Percentiles rank a stretch among this genome's conserved stretches.
phyloP scores from a whole-genome alignment of 2,113 vertebrate genomes.

The Gopherus flavomarginatus region DNA sequence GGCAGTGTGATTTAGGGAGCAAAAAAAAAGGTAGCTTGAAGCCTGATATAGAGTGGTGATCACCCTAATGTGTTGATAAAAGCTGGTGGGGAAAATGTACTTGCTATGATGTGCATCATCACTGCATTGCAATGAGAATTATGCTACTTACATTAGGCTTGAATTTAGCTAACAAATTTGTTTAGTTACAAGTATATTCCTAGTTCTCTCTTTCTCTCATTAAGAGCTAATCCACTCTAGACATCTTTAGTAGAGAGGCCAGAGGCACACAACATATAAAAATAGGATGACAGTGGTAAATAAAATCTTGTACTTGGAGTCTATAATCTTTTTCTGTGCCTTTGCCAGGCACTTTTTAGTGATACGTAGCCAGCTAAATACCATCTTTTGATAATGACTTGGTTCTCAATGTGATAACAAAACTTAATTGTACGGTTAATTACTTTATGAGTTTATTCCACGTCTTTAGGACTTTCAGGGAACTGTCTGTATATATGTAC shows the following conservation, averaged over 20 bases:
- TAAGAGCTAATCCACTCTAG: not conserved
- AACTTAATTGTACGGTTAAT: conserved; percentile 52
- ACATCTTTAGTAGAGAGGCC: not conserved
- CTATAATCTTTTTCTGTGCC: not conserved
- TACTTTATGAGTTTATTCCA: conserved; percentile 34
- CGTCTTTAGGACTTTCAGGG: not conserved
- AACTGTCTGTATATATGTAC: not conserved
- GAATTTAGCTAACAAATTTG: conserved; percentile 3
- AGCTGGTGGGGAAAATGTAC: not conserved
- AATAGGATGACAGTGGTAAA: not conserved
- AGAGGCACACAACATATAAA: not conserved
- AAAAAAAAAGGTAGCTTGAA: not conserved
- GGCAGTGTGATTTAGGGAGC: not conserved
- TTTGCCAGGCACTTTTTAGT: conserved; percentile 3
- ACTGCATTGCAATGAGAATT: not conserved
- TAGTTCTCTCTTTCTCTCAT: not conserved
- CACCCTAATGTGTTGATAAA: not conserved
- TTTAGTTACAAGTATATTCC: not conserved
- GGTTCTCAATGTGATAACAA: not conserved
- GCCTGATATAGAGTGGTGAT: not conserved
- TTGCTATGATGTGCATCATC: not conserved
- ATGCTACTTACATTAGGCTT: not conserved
- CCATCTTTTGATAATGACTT: conserved; percentile 9
- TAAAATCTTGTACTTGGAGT: not conserved
- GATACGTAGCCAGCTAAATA: conserved; percentile 43